A percentile compares a stretch with the other conserved stretches of the same genome.
phyloP scores from a whole-genome alignment of 2,888 invertebrate species.

The Eristalinus aeneus region DNA sequence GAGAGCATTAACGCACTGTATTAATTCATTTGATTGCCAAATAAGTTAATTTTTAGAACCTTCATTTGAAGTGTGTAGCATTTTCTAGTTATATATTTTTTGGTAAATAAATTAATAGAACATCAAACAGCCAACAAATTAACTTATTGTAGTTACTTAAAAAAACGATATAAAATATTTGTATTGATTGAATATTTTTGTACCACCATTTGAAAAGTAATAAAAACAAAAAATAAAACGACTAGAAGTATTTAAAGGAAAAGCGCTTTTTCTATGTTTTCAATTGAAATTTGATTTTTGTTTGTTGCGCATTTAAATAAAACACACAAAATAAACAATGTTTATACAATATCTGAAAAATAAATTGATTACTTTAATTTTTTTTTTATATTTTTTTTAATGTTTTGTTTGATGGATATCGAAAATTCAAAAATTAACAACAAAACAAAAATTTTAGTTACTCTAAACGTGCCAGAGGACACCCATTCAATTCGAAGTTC shows the following conservation, averaged over 20 bases:
- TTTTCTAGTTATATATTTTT: conserved; percentile 39
- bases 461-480: conserved; percentile 80
- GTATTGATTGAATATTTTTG: conserved; percentile 46
- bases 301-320: conserved; percentile 34
- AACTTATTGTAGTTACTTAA: conserved; percentile 52
- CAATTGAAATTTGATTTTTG: conserved; percentile 1
- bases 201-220: conserved; percentile 20
- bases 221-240: conserved; percentile 12
- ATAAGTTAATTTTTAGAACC: conserved; percentile 39
- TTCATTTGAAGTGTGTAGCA: conserved; percentile 19
- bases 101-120: conserved; percentile 24
- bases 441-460: conserved; percentile 76
- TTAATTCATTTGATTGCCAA: conserved; percentile 38
- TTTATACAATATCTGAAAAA: conserved; percentile 36
- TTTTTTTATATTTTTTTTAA: conserved; percentile 39
- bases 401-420: conserved; percentile 49
- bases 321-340: conserved; percentile 12
- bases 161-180: conserved; percentile 26
- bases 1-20: conserved; percentile 30
- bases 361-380: conserved; percentile 46
- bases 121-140: conserved; percentile 29
- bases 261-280: conserved; percentile 38
- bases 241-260: conserved; percentile 26
- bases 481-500: conserved; percentile 80
- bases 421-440: conserved; percentile 63